phyloP scores from a whole-genome alignment of 2,113 vertebrate genomes.

The Scatophagus argus region DNA sequence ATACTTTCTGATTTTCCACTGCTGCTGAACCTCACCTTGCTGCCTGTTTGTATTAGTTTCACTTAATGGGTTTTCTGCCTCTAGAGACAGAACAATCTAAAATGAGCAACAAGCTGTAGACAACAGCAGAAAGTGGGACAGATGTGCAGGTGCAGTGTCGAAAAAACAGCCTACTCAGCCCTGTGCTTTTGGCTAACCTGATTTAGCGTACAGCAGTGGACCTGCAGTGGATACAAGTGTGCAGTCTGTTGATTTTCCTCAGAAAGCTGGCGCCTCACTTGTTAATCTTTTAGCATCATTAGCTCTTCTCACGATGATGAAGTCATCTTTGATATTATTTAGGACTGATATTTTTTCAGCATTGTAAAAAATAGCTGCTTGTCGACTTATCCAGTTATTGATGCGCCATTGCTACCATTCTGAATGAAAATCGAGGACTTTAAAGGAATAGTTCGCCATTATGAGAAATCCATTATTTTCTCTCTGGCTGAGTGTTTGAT shows the following conservation, averaged over 20 bases:
- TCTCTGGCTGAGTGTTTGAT: neutral
- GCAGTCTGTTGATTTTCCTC: slow-evolving; percentile 43
- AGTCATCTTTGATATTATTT: neutral
- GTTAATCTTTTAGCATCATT: slow-evolving; percentile 36
- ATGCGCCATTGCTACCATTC: neutral
- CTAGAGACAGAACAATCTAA: slow-evolving; percentile 60
- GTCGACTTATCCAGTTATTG: neutral
- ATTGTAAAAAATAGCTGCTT: neutral
- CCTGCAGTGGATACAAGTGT: slow-evolving; percentile 32
- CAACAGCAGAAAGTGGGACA: slow-evolving; percentile 66
- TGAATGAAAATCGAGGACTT: neutral
- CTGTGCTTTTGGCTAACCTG: slow-evolving; percentile 40
- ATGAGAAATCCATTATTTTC: neutral
- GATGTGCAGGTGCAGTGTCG: slow-evolving; percentile 62
- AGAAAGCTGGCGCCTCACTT: neutral
- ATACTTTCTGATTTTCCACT: slow-evolving; percentile 26
- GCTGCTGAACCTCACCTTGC: slow-evolving; percentile 47
- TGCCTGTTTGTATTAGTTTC: slow-evolving; percentile 66
- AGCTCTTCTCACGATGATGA: slow-evolving; percentile 44
- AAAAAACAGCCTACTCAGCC: slow-evolving; percentile 39
- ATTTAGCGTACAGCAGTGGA: slow-evolving; percentile 27
- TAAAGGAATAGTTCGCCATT: neutral
- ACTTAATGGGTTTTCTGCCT: slow-evolving; percentile 58
- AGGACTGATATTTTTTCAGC: too few relatives aligned
- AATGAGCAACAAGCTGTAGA: slow-evolving; percentile 52